Percentiles rank a stretch among this genome's conserved stretches.
These are phyloP conservation scores for Coendou prehensilis DNA, from an alignment of 2,797 vertebrate genomes.

Conservation along the genomic window DNA sequence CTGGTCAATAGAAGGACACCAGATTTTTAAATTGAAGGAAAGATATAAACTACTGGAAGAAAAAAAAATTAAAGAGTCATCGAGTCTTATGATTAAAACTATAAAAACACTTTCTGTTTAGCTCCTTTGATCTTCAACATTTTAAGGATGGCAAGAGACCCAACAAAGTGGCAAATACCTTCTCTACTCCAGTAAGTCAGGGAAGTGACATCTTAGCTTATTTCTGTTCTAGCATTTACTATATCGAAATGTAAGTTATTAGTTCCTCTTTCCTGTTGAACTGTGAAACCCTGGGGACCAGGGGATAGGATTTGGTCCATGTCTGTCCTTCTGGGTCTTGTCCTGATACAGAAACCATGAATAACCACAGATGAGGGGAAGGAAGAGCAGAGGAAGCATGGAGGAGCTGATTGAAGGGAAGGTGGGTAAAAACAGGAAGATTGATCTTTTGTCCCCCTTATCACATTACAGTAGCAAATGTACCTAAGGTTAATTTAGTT, in stretches of 20 bases:
- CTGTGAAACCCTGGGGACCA: not conserved
- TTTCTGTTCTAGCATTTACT: not conserved
- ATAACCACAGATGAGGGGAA: not conserved
- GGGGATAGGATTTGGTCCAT: not conserved
- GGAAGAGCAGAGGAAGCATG: not conserved
- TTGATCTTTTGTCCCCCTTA: not conserved
- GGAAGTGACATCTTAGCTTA: not conserved
- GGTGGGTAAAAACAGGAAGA: not conserved
- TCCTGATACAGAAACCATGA: not conserved
- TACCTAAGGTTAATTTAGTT: not conserved
- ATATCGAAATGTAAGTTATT: not conserved
- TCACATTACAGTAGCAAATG: not conserved
- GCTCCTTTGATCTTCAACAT: constrained; percentile 6
- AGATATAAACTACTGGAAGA: not conserved
- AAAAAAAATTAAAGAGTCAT: not conserved
- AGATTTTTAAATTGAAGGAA: constrained; percentile 12
- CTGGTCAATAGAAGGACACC: not conserved
- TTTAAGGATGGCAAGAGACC: not conserved
- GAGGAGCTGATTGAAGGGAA: not conserved
- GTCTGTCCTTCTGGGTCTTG: not conserved
- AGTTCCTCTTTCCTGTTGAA: not conserved
- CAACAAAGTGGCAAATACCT: not conserved
- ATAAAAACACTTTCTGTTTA: not conserved
- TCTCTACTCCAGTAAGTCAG: not conserved
- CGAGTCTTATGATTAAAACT: not conserved